A percentile compares a stretch with the other conserved stretches of the same genome.
Evolutionary conservation across 2,797 vertebrate genomes (phyloP).

Genomic region (Notoglanidium macrostoma): DNA sequence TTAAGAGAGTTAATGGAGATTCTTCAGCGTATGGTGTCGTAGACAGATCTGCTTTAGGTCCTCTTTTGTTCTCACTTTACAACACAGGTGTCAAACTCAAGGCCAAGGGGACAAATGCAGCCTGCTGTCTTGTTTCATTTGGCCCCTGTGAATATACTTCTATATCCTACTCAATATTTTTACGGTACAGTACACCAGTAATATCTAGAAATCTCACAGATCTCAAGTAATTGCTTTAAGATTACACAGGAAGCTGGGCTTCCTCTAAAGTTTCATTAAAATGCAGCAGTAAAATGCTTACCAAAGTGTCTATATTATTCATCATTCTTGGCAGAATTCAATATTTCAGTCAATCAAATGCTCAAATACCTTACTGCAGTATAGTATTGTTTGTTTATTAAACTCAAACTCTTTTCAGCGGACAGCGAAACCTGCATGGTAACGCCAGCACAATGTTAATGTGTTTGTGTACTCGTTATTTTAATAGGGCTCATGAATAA

Average conservation of each 20-base stretch:
- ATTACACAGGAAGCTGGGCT: not conserved
- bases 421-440: not conserved
- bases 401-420: not conserved
- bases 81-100: not conserved
- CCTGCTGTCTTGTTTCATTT: not conserved
- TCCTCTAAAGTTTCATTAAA: not conserved
- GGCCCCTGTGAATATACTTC: not conserved
- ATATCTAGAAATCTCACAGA: not conserved
- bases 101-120: not conserved
- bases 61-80: not conserved
- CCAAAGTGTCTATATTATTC: not conserved
- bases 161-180: not conserved
- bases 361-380: not conserved
- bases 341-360: not conserved
- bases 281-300: not conserved
- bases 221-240: not conserved
- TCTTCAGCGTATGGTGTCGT: not conserved
- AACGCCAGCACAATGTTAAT: not conserved
- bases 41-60: not conserved
- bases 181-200: not conserved
- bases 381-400: not conserved
- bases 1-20: constrained; percentile 2
- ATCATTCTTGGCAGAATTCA: not conserved
- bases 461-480: not conserved
- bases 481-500: not conserved